A percentile compares a stretch with the other conserved stretches of the same genome.
These are phyloP conservation scores for Papilio gigon DNA, from an alignment of 2,888 invertebrate species.

Conservation along the genomic window DNA sequence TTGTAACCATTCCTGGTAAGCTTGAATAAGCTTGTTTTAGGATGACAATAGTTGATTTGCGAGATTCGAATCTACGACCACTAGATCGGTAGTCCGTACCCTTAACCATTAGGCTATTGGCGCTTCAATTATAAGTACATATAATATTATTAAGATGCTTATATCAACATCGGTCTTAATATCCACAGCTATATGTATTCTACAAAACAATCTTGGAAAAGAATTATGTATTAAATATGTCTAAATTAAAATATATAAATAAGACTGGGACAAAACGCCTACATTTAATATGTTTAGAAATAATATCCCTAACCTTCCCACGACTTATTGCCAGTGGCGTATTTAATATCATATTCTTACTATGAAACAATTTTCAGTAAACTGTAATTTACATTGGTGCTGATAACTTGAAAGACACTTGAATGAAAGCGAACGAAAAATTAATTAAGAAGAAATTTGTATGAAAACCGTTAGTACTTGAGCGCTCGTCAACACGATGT, in stretches of 20 bases:
- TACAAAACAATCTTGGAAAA: not conserved
- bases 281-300: not conserved
- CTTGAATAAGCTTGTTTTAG: no score
- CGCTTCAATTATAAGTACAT: no score
- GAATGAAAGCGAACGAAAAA: not conserved
- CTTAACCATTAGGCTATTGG: no score
- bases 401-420: not conserved
- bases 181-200: not conserved
- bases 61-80: no score
- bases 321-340: not conserved
- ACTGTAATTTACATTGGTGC: not conserved
- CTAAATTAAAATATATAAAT: not conserved
- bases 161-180: no score
- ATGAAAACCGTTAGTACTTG: not conserved
- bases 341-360: not conserved
- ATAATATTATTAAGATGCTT: no score
- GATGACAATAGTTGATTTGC: no score
- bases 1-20: no score
- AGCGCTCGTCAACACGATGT: not conserved
- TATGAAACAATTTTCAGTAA: not conserved
- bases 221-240: not conserved
- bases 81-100: no score
- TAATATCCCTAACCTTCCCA: not conserved
- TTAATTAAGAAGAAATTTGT: constrained; percentile 2
- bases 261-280: not conserved